Base-by-base conservation (phyloP, 2,113 vertebrate genomes). In the Cyprinodon brontotheroides region DNA sequence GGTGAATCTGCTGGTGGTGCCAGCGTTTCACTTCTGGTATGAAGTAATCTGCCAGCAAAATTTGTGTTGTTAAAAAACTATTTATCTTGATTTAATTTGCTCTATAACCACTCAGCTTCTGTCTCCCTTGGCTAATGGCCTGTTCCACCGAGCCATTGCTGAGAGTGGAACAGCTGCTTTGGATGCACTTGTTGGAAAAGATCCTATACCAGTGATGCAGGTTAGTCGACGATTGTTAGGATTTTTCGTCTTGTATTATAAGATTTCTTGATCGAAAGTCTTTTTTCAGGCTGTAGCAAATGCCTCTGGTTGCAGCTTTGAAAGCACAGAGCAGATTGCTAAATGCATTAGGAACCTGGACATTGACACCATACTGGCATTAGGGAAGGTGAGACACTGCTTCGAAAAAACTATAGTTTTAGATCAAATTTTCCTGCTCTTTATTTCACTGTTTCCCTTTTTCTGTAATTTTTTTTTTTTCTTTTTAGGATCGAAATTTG, bases 1-100 rank as follows among this genome's bases (percentile, higher is more conserved):
- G 97, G 97, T 40, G 93, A 96, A 78, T 98, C 97, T 65, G 95
- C 96, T 14, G 97, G 96, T 82, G 95, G 90, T 72, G 0, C 93
- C 39, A 97, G 97, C 3, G 95, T 96, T 10, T 96, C 95, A 3
- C 71, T 94, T 3, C 92, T 95, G 83, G 96, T 97, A 90, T 72
- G 86, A 22, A 75, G 68, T 9, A 43, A 9, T 66, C 15, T 37
- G n/a, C 57, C 79, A n/a, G 59, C 36, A 0, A 5, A 41, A 5
- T 39, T 13, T 3, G 5, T 61, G 11, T 36, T 22, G 29, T 66
- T 38, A 76, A n/a, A 40, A 12, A 36, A 69, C 38, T 59, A 3
- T 2, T 72, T 29, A 29, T 59, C 13, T 20, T 17, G 37, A 37
- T 70, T 7, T 40, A 45, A 61, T 37, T 3, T 80, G 36, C 9